These are phyloP conservation scores for Zaprionus inermis DNA, from an alignment of 1,140 invertebrate species.

Conservation along the genomic window DNA sequence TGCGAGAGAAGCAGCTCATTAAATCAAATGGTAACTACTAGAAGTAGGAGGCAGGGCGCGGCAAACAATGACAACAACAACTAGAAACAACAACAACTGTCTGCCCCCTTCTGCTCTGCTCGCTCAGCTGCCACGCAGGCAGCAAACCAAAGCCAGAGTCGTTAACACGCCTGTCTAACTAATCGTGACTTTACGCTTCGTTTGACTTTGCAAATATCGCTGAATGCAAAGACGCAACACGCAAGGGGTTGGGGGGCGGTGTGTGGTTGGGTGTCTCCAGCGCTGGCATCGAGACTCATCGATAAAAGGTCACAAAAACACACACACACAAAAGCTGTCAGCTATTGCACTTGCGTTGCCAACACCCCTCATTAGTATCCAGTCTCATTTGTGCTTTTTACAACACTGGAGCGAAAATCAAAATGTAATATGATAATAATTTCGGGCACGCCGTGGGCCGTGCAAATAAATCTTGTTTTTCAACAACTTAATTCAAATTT, in stretches of 20 bases:
- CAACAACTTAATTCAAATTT: slow-evolving; percentile 73
- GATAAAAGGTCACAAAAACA: slow-evolving; percentile 38
- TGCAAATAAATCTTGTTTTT: slow-evolving; percentile 77
- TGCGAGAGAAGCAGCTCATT: slow-evolving; percentile 70
- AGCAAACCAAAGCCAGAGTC: slow-evolving; percentile 54
- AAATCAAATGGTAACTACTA: slow-evolving; percentile 72
- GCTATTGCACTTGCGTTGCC: slow-evolving; percentile 39
- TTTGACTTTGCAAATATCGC: slow-evolving; percentile 83
- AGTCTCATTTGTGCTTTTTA: slow-evolving; percentile 43
- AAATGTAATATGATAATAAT: slow-evolving; percentile 71
- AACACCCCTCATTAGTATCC: slow-evolving; percentile 80
- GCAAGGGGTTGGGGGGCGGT: not conserved
- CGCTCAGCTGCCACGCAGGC: slow-evolving; percentile 7
- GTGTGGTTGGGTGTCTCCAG: not conserved
- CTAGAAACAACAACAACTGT: not conserved
- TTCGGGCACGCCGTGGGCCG: slow-evolving; percentile 19
- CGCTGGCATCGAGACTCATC: slow-evolving; percentile 51
- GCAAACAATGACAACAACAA: slow-evolving; percentile 49
- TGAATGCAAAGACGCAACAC: slow-evolving; percentile 51
- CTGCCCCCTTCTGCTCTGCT: not conserved
- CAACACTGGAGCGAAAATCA: slow-evolving; percentile 41
- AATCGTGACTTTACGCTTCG: slow-evolving; percentile 84
- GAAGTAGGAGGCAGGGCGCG: slow-evolving; percentile 30
- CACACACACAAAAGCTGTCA: slow-evolving; percentile 49
- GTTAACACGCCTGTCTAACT: slow-evolving; percentile 84